Base-by-base conservation (phyloP, 2,113 vertebrate genomes). In the Excalfactoria chinensis region DNA sequence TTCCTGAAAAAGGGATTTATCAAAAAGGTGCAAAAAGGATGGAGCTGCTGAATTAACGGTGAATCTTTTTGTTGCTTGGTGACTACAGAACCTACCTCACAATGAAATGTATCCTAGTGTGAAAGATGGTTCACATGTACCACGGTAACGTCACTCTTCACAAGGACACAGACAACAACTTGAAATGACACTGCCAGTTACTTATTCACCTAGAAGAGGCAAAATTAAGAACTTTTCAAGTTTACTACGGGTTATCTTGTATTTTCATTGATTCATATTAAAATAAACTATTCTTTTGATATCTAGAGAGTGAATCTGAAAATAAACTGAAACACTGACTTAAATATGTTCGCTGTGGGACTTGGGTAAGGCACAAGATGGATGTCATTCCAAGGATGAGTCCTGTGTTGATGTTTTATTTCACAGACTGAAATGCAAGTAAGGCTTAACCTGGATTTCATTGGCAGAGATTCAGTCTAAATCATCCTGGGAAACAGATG, bases 61-160 rank as follows among this genome's bases (percentile, higher is more conserved):
- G 66, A 91, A 26, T 2, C 79, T 77, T 55, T 34, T n/a, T 82
- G 84, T 93, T 96, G 67, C 91, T 89, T 78, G 55, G 89, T 90
- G 94, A 95, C 71, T 7, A 18, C 23, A 74, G 92, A 96, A 93
- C 72, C 21, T 30, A 93, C 25, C 59, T 89, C 35, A 64, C 69
- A 71, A 6, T 75, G 86, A 91, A 85, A 62, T 6, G 46, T 62
- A 12, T 85, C 55, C 79, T 64, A 34, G 23, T 77, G 22, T 55
- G 71, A 82, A 75, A 74, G 16, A 28, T 9, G 12, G 67, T 41
- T 75, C 43, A 46, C 21, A 12, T 1, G 0, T 40, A 48, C 55
- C 77, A 82, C 40, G 90, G 66, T 73, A 63, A 67, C 14, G 19
- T 9, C 68, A 66, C 80, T 83, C 63, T 69, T 75, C 40, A 64